These are phyloP conservation scores for Colaptes auratus DNA, from an alignment of 2,113 vertebrate genomes.

Conservation along the genomic window DNA sequence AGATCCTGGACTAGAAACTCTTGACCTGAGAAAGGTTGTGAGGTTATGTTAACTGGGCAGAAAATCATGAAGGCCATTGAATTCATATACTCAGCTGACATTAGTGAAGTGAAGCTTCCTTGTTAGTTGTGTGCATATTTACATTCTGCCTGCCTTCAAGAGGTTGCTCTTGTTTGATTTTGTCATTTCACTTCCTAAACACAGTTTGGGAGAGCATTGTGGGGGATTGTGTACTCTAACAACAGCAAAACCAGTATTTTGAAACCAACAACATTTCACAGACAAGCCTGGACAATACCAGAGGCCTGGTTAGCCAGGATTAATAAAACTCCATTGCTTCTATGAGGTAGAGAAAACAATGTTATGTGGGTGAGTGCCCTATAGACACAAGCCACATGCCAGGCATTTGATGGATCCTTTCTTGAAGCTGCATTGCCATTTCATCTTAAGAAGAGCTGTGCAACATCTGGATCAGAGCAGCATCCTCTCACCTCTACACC, in stretches of 20 bases:
- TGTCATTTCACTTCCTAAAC: background rate
- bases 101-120: background rate
- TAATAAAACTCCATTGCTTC: background rate
- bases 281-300: background rate
- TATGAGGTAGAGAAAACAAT: background rate
- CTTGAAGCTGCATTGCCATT: background rate
- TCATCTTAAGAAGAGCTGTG: background rate
- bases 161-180: background rate
- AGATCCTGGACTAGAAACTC: constrained; percentile 9
- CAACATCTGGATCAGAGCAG: background rate
- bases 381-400: background rate
- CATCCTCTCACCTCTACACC: rapidly evolving
- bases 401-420: background rate
- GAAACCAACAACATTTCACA: background rate
- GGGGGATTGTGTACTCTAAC: background rate
- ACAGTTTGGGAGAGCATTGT: background rate
- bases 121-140: background rate
- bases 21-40: constrained; percentile 8
- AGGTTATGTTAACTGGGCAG: constrained; percentile 27
- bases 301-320: background rate
- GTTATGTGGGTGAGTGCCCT: background rate
- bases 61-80: background rate
- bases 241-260: background rate
- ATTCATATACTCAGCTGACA: background rate
- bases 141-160: background rate